These are phyloP conservation scores for Pluvianellus socialis DNA, from an alignment of 2,113 vertebrate genomes.

Conservation along the genomic window DNA sequence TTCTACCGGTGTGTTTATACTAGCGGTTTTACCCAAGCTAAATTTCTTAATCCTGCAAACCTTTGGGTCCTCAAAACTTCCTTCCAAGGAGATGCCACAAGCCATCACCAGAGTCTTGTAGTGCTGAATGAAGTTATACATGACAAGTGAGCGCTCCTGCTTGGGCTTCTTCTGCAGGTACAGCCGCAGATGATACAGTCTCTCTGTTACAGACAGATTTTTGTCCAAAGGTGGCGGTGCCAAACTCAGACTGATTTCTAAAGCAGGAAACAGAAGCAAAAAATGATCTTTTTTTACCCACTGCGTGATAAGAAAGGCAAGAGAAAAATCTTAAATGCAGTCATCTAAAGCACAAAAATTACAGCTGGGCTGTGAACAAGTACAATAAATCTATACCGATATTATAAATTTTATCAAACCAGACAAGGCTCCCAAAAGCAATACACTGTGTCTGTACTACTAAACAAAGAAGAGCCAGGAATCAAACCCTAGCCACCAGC, in stretches of 20 bases:
- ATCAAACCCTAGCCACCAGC: neutral
- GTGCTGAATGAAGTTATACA: slow-evolving; percentile 86
- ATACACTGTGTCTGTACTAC: neutral
- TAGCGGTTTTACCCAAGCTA: neutral
- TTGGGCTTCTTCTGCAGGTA: slow-evolving; percentile 69
- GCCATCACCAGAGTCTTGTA: slow-evolving; percentile 90
- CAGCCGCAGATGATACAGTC: slow-evolving; percentile 78
- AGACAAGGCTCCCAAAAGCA: neutral
- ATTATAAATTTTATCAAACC: neutral
- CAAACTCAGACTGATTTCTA: slow-evolving; percentile 89
- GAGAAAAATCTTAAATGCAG: neutral
- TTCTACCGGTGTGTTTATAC: neutral
- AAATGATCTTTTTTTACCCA: neutral
- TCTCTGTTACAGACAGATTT: slow-evolving; percentile 80
- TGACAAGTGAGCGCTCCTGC: slow-evolving; percentile 65
- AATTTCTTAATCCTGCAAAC: slow-evolving; percentile 65
- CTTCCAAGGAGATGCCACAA: slow-evolving; percentile 86
- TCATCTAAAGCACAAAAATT: neutral
- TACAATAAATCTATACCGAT: neutral
- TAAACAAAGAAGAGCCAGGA: neutral
- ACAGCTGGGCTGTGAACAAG: neutral
- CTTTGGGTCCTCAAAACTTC: slow-evolving; percentile 92
- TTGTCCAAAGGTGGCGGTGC: slow-evolving; percentile 89
- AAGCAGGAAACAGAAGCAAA: neutral
- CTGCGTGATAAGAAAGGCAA: neutral